These are phyloP conservation scores for Caenorhabditis becei DNA, from an alignment of 2,888 invertebrate genomes.

Conservation along the genomic window DNA sequence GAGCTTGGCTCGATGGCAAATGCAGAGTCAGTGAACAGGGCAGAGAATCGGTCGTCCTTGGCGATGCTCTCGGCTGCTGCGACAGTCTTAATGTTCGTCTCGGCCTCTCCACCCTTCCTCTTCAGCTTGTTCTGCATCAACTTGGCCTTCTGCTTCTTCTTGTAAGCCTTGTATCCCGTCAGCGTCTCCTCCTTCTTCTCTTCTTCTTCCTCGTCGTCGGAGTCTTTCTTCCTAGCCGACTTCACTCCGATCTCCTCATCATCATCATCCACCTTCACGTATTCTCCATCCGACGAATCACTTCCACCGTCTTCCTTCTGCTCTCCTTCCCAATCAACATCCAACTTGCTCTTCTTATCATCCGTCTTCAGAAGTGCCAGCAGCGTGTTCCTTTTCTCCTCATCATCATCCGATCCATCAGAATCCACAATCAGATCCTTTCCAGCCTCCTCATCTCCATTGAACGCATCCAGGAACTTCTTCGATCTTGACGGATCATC, in stretches of 20 bases:
- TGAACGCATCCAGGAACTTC: conserved; percentile 72
- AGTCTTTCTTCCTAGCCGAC: conserved; percentile 24
- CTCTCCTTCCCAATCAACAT: conserved; percentile 39
- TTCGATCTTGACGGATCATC: conserved; percentile 88
- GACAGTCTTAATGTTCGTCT: conserved; percentile 51
- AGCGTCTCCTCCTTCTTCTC: conserved; percentile 54
- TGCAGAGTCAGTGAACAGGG: conserved; percentile 78
- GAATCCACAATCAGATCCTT: conserved; percentile 75
- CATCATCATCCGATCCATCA: conserved; percentile 69
- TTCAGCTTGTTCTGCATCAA: conserved; percentile 51
- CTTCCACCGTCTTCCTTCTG: conserved; percentile 39
- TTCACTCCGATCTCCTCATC: conserved; percentile 62
- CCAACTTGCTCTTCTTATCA: conserved; percentile 45
- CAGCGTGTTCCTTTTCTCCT: conserved; percentile 57
- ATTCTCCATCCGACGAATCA: conserved; percentile 64
- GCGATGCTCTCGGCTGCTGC: conserved; percentile 64
- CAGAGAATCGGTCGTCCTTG: conserved; percentile 76
- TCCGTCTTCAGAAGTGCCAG: conserved; percentile 60
- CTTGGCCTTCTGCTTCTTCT: conserved; percentile 59
- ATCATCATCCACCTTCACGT: conserved; percentile 57
- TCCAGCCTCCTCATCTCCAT: conserved; percentile 55
- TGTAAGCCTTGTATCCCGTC: conserved; percentile 58
- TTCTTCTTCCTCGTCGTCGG: conserved; percentile 57
- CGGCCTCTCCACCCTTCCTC: conserved; percentile 22
- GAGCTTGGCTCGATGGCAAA: conserved; percentile 76